Conservation (phyloP, 2,113 vertebrate species). For the Puffinus mauretanicus region DNA sequence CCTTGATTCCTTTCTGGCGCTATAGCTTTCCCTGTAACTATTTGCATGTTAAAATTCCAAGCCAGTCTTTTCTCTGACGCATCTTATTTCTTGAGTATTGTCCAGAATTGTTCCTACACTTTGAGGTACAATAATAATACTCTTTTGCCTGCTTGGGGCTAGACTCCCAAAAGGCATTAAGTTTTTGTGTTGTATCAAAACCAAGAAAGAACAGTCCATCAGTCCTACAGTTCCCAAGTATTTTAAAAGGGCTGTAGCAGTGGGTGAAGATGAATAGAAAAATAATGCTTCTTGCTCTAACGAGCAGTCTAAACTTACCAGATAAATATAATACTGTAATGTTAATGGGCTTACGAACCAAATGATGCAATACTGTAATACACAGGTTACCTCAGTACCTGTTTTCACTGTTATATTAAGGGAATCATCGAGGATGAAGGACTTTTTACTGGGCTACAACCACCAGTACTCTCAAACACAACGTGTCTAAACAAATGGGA, state of each 20-base stretch:
- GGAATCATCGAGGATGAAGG: background rate
- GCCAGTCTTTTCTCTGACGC: background rate
- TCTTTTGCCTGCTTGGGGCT: background rate
- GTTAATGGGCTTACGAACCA: background rate
- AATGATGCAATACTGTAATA: background rate
- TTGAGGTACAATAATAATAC: background rate
- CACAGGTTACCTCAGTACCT: background rate
- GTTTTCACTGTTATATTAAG: background rate
- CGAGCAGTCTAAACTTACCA: background rate
- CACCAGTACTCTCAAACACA: background rate
- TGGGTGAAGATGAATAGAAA: background rate
- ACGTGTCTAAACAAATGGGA: background rate
- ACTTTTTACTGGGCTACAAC: background rate
- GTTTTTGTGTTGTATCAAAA: background rate
- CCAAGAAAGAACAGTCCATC: background rate
- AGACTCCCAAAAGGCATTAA: background rate
- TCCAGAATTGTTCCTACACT: background rate
- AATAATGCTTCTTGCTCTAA: background rate
- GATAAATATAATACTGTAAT: background rate
- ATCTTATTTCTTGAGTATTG: background rate
- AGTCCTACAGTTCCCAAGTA: background rate
- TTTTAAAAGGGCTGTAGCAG: background rate
- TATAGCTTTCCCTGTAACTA: background rate
- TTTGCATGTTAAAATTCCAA: background rate
- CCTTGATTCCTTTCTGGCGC: fast-evolving